Conservation (phyloP, 2,888 invertebrate species). For the Strigamia crassipes region DNA sequence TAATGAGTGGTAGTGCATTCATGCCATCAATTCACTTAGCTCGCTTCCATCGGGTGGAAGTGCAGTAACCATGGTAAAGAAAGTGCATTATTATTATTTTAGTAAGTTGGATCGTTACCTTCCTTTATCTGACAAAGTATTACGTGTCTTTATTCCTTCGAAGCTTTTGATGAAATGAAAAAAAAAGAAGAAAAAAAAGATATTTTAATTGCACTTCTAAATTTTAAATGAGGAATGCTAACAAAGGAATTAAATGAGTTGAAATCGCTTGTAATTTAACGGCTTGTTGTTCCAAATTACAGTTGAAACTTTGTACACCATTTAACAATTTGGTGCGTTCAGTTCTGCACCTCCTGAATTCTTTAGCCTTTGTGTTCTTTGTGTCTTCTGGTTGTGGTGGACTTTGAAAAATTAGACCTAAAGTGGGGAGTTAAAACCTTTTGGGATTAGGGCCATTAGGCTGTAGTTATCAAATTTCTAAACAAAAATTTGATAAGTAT, state of each 20-base stretch:
- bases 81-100: background rate
- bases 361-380: too few relatives aligned
- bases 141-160: background rate
- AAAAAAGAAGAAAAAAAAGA: background rate
- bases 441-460: too few relatives aligned
- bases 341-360: too few relatives aligned
- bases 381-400: too few relatives aligned
- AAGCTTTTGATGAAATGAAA: background rate
- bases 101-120: background rate
- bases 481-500: too few relatives aligned
- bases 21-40: conserved; percentile 34
- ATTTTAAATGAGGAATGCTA: background rate
- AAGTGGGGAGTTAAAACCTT: too few relatives aligned
- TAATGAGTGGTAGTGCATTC: conserved; percentile 35
- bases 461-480: too few relatives aligned
- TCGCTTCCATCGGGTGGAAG: conserved; percentile 8
- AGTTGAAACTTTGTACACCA: too few relatives aligned
- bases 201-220: background rate
- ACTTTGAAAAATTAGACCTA: too few relatives aligned
- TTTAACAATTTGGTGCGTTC: too few relatives aligned
- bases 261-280: background rate
- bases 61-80: background rate
- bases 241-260: background rate
- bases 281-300: background rate
- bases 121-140: background rate